A percentile compares a stretch with the other conserved stretches of the same genome.
Evolutionary conservation across 2,797 vertebrate species (phyloP).

Genomic region (Phataginus tetradactyla): DNA sequence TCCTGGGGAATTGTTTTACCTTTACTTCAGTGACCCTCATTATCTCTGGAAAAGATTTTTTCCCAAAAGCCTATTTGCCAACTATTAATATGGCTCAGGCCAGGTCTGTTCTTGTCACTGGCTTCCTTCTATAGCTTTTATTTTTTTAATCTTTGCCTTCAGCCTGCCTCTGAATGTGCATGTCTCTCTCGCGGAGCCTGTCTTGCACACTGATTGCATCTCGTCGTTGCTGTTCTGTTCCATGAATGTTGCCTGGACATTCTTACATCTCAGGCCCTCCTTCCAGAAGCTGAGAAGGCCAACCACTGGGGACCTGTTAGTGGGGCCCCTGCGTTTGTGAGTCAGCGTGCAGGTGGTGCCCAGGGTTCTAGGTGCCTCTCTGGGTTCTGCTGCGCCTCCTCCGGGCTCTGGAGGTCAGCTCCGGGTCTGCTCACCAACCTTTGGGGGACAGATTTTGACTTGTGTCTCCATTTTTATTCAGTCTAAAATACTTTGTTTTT

Average conservation of each 20-base stretch:
- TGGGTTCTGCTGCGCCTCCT: not conserved
- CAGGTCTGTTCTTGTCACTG: not conserved
- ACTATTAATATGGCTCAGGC: not conserved
- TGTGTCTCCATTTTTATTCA: constrained; percentile 43
- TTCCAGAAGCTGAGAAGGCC: not conserved
- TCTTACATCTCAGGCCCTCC: not conserved
- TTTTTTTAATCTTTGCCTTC: not conserved
- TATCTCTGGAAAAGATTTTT: constrained; percentile 11
- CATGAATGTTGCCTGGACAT: fast-evolving
- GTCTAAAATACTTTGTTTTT: not conserved
- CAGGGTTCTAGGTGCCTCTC: not conserved
- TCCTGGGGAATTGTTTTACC: not conserved
- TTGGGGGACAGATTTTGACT: not conserved
- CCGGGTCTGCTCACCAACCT: not conserved
- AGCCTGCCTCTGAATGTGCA: not conserved
- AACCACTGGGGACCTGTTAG: too few relatives aligned
- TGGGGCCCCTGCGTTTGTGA: not conserved
- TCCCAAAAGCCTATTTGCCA: not conserved
- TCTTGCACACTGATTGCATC: fast-evolving
- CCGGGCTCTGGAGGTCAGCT: not conserved
- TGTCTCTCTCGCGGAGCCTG: not conserved
- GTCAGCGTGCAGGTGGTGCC: not conserved
- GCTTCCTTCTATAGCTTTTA: not conserved
- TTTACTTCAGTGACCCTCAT: not conserved
- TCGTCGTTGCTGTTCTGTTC: not conserved